Base-by-base conservation (phyloP, 2,888 invertebrate genomes). In the Lasius platythorax region DNA sequence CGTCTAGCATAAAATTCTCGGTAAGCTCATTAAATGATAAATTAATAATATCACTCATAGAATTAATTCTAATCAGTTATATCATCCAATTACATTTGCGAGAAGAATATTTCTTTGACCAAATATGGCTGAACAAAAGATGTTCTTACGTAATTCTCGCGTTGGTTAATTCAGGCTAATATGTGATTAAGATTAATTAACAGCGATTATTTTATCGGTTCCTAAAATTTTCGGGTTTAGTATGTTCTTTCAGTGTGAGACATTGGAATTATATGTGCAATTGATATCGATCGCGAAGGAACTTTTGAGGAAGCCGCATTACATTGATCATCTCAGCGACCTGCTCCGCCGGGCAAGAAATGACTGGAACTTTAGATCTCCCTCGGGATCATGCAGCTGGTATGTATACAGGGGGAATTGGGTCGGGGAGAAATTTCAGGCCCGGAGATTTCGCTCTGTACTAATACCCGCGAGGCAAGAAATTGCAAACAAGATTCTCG, bases 401-500 rank as follows among this genome's bases (percentile, higher is more conserved):
- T 63, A 56, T 76, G 75, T 78, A 79, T 66, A 66, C 58, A 83
- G 40, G 28, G 37, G 46, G 74, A 81, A 81, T 73, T 61, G 61
- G 61, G 81, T 56, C 56, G 79, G 33, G 18, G 72, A 50, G 61
- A 84, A 89, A 90, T 89, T 89, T 88, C 90, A 87, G 79, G 68
- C 83, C 83, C 30, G 40, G 83, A 83, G 86, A 89, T 89, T 87
- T 87, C 87, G 72, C 73, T 72, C 72, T 64, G 83, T 85, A 82
- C 86, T 87, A 90, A 90, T 90, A 89, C 86, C 90, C 87, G 68
- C 37, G 87, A 85, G 86, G 85, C 86, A 90, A 90, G 90, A 90
- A 90, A 90, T 90, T 89, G 86, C 91, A 89, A 90, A 90, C 91
- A 85, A 86, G 91, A 90, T 90, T 83, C 72, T 64, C 68, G 81